These are phyloP conservation scores for Drosophila arawakana DNA, from an alignment of 1,140 invertebrate genomes.

Conservation along the genomic window DNA sequence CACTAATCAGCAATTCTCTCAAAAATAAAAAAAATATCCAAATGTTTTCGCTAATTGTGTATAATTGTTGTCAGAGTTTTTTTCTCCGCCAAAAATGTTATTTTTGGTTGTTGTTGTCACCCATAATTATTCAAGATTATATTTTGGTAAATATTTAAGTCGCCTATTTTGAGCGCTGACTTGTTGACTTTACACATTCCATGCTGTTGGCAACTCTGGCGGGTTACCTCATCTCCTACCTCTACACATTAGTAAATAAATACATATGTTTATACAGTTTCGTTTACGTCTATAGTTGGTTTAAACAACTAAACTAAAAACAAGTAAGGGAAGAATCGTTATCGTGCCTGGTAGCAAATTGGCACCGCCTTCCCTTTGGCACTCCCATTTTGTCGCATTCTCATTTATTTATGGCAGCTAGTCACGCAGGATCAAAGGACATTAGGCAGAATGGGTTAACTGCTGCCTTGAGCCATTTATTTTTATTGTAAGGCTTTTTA, in stretches of 20 bases:
- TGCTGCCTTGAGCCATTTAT: conserved; percentile 24
- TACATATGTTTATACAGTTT: conserved; percentile 22
- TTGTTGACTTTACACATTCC: conserved; percentile 16
- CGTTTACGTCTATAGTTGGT: conserved; percentile 18
- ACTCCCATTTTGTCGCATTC: conserved; percentile 40
- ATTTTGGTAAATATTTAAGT: conserved; percentile 52
- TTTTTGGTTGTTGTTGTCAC: conserved; percentile 14
- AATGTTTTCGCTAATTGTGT: conserved; percentile 56
- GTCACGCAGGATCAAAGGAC: conserved; percentile 34
- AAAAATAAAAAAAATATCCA: conserved; percentile 48
- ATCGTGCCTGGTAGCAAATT: conserved; percentile 24
- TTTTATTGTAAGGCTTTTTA: not conserved
- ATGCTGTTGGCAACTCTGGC: conserved; percentile 18
- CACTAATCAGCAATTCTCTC: conserved; percentile 48
- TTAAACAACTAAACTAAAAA: not conserved
- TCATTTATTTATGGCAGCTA: conserved; percentile 28
- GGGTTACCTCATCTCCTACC: conserved; percentile 23
- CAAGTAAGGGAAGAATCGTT: not conserved
- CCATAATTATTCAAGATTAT: conserved; percentile 69
- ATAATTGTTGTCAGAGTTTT: conserved; percentile 45
- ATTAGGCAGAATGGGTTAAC: not conserved
- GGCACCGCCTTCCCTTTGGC: conserved; percentile 22
- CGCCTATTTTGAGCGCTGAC: conserved; percentile 8
- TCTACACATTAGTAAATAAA: conserved; percentile 13
- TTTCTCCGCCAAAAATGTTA: not conserved